A percentile compares a stretch with the other conserved stretches of the same genome.
phyloP scores from a whole-genome alignment of 2,113 vertebrate species.

The Alectura lathami region DNA sequence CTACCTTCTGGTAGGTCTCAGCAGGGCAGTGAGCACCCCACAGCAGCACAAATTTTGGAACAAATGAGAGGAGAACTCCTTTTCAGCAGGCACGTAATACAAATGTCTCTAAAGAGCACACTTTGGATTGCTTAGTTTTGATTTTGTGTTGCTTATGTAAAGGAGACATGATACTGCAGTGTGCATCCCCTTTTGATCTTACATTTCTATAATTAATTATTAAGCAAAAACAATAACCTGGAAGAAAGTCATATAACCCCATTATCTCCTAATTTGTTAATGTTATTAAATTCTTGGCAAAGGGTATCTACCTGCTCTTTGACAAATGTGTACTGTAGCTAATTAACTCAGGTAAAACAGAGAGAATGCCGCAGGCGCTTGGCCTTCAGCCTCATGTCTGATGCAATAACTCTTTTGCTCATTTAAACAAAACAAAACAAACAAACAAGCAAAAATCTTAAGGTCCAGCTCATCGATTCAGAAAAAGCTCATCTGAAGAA shows the following conservation, averaged over 20 bases:
- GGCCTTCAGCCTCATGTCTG: neutral
- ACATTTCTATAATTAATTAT: neutral
- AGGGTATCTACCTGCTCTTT: neutral
- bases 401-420: neutral
- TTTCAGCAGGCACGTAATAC: neutral
- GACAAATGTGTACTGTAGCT: neutral
- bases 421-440: neutral
- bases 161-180: neutral
- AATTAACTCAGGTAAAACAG: conserved; percentile 28
- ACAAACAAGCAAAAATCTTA: neutral
- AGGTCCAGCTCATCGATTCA: neutral
- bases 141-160: neutral
- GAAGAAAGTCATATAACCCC: neutral
- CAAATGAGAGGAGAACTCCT: neutral
- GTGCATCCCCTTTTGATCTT: neutral
- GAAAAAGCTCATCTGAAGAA: neutral
- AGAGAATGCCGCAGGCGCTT: neutral
- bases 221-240: neutral
- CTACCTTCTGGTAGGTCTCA: neutral
- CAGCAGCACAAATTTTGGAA: neutral
- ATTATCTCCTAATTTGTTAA: neutral
- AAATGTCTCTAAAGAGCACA: neutral
- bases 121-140: neutral
- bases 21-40: accelerated
- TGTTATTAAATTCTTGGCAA: neutral